Evolutionary conservation across 2,113 vertebrate species (phyloP).

Genomic region (Cairina moschata): DNA sequence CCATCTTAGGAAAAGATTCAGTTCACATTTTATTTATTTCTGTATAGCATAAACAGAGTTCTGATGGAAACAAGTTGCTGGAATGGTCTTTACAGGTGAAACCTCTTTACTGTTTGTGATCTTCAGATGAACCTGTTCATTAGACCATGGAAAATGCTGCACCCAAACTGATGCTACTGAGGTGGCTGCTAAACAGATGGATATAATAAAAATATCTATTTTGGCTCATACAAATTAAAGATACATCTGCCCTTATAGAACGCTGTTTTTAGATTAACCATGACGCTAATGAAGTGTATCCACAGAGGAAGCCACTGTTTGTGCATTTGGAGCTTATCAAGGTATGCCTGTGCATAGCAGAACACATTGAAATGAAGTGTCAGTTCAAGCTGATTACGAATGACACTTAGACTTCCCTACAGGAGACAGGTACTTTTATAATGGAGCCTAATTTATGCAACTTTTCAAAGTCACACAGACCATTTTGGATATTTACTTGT

Average conservation of each 20-base stretch:
- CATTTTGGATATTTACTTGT: background rate
- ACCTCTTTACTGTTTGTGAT: background rate
- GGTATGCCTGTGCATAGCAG: background rate
- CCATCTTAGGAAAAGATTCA: background rate
- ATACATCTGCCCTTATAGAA: background rate
- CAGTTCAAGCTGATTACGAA: background rate
- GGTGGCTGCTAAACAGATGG: background rate
- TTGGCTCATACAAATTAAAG: background rate
- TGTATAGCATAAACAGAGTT: background rate
- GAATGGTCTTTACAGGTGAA: background rate
- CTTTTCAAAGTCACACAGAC: background rate
- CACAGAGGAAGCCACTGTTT: background rate
- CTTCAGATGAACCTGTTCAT: background rate
- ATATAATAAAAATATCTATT: background rate
- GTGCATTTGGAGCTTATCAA: background rate
- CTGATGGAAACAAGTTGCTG: background rate
- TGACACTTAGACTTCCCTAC: background rate
- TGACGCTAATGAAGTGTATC: background rate
- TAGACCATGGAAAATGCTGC: background rate
- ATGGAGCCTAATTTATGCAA: background rate
- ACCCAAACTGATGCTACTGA: background rate
- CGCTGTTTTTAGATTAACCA: background rate
- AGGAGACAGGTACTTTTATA: background rate
- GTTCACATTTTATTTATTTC: background rate
- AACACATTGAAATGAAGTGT: background rate